phyloP scores from a whole-genome alignment of 2,888 invertebrate species.

The Scaptomyza tumidula region DNA sequence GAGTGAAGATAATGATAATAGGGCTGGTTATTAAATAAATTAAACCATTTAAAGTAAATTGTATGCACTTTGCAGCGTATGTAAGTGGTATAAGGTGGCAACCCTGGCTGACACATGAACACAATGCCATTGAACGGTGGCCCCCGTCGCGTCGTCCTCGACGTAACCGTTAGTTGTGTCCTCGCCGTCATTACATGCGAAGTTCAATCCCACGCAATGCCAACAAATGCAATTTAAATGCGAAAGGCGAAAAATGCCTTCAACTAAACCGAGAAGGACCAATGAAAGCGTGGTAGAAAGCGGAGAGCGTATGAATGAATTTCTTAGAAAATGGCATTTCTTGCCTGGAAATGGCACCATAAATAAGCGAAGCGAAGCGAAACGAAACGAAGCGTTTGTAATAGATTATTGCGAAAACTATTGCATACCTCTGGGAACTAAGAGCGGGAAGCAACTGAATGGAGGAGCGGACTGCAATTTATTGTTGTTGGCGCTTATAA shows the following conservation, averaged over 20 bases:
- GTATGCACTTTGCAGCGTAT: slow-evolving; percentile 47
- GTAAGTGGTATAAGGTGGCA: slow-evolving; percentile 36
- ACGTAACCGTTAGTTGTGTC: slow-evolving; percentile 35
- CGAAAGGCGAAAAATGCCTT: slow-evolving; percentile 65
- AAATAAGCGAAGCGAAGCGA: slow-evolving; percentile 61
- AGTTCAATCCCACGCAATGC: slow-evolving; percentile 67
- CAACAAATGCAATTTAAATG: slow-evolving; percentile 75
- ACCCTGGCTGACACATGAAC: slow-evolving; percentile 28
- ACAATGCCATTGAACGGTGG: slow-evolving; percentile 1
- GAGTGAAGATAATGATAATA: slow-evolving; percentile 46
- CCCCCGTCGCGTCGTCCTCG: slow-evolving; percentile 16
- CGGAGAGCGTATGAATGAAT: slow-evolving; percentile 29
- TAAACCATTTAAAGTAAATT: slow-evolving; percentile 61
- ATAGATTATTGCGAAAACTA: slow-evolving; percentile 73
- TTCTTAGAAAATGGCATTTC: slow-evolving; percentile 57
- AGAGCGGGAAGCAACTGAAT: slow-evolving; percentile 20
- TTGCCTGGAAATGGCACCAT: slow-evolving; percentile 66
- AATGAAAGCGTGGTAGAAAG: neutral
- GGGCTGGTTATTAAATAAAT: slow-evolving; percentile 72
- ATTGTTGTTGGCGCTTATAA: slow-evolving; percentile 63
- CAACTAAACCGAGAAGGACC: slow-evolving; percentile 25
- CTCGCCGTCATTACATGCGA: slow-evolving; percentile 55
- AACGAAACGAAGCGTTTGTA: slow-evolving; percentile 54
- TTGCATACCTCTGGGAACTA: slow-evolving; percentile 64
- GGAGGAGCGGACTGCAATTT: slow-evolving; percentile 40